Base-by-base conservation (phyloP, 2,113 vertebrate species). In the Osmerus eperlanus region DNA sequence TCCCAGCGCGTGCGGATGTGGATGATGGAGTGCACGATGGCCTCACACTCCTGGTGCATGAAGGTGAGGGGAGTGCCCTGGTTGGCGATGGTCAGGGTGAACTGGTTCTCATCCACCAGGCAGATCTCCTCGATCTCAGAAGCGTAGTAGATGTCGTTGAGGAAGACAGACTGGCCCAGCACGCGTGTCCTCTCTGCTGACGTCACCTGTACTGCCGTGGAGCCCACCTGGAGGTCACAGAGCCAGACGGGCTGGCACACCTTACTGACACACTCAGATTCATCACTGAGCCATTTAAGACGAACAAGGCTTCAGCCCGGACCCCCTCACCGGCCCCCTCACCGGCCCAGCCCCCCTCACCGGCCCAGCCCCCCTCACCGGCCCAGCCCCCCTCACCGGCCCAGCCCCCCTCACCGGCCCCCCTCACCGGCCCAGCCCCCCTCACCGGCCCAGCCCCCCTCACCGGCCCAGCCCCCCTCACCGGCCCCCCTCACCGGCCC, bases 21-120 rank as follows among this genome's bases (percentile, higher is more conserved):
- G 76, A 96, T 95, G 86, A 96, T 96, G 72, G 94, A 96, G 85
- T 95, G 91, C 6, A 96, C 95, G 14, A 96, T 96, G 83, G 95
- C 95, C 65, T 96, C 95, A 0, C 95, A 96, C 86, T 96, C 95
- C 89, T 96, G 94, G 66, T 96, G 94, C 94, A 96, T 95, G 92
- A 96, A 95, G 55, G 95, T 96, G 62, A 96, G 94, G 0, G 95
- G 94, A 0, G 94, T 96, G 86, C 94, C 95, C 84, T 96, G 95
- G 88, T 96, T 96, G 86, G 94, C 95, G 55, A 96, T 96, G 73
- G 95, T 96, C 83, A 96, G 77, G 4, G 95, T 96, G 80, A 96
- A 96, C 88, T 96, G 95, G 83, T 94, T 96, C 84, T 96, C 95
- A 36, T 96, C 95, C 65, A 96, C 94, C 1, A 96, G 91, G 82